Evolutionary conservation across 2,113 vertebrate genomes (phyloP).

Genomic region (Anolis carolinensis): DNA sequence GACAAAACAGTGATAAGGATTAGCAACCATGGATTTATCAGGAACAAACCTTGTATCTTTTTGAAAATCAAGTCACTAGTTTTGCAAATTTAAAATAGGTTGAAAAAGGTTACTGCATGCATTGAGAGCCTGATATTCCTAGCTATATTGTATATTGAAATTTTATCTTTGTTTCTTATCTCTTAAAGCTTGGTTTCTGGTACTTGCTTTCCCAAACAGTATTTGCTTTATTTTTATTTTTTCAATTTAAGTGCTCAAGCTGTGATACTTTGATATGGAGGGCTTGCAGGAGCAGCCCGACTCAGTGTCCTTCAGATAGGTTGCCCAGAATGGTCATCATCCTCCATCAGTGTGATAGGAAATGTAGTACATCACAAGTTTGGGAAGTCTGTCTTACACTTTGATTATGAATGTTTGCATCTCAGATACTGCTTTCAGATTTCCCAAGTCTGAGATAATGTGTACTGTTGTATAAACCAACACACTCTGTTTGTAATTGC

Average conservation of each 20-base stretch:
- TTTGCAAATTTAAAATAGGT: no score
- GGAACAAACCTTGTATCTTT: no score
- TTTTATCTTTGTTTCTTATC: not conserved
- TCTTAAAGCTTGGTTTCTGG: not conserved
- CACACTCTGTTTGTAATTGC: not conserved
- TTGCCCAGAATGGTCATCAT: not conserved
- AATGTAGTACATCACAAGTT: not conserved
- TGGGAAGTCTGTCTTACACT: not conserved
- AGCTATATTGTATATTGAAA: not conserved
- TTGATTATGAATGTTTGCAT: not conserved
- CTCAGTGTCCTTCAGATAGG: not conserved
- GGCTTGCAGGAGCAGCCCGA: not conserved
- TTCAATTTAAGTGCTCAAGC: not conserved
- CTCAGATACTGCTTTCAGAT: not conserved
- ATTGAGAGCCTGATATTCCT: not conserved
- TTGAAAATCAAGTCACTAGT: no score
- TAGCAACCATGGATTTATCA: no score
- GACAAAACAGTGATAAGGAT: no score
- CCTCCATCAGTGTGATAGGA: not conserved
- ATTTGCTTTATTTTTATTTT: not conserved
- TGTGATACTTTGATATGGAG: not conserved
- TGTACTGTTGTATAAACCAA: not conserved
- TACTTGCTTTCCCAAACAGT: not conserved
- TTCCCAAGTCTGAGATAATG: not conserved
- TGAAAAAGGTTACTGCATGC: no score